A percentile compares a stretch with the other conserved stretches of the same genome.
Conservation (phyloP, 2,888 invertebrate genomes). For the Ennomos quercinarius region DNA sequence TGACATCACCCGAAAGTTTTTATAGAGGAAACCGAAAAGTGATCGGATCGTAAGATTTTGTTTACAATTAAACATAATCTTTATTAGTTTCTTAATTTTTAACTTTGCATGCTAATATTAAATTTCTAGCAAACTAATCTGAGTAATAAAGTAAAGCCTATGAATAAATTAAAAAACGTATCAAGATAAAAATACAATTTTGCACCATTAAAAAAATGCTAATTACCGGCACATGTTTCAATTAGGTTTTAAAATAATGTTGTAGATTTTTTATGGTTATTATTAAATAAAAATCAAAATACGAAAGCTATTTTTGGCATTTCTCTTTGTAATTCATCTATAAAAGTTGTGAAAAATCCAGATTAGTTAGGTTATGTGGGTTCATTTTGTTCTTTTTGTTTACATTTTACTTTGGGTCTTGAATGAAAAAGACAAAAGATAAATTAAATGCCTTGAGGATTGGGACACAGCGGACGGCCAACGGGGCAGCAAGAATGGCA, state of each 20-base stretch:
- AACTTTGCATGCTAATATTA: slow-evolving; percentile 7
- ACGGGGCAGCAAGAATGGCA: no score
- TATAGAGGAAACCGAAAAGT: slow-evolving; percentile 9
- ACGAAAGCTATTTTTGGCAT: no score
- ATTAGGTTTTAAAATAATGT: not conserved
- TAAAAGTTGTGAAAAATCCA: no score
- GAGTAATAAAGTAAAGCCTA: not conserved
- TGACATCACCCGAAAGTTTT: slow-evolving; percentile 10
- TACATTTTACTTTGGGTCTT: no score
- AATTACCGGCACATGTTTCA: not conserved
- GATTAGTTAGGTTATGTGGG: no score
- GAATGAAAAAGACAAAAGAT: no score
- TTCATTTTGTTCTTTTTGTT: no score
- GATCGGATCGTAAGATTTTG: not conserved
- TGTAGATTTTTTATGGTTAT: no score
- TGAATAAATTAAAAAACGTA: slow-evolving; percentile 8
- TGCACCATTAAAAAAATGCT: not conserved
- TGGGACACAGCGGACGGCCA: no score
- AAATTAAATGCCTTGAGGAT: no score
- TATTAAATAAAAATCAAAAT: no score
- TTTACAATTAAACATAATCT: slow-evolving; percentile 1
- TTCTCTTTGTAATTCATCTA: no score
- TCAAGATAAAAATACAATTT: not conserved
- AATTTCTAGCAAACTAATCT: slow-evolving; percentile 2
- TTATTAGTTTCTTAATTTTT: not conserved